Base-by-base conservation (phyloP, 2,888 invertebrate genomes). In the Anthophora plumipes region DNA sequence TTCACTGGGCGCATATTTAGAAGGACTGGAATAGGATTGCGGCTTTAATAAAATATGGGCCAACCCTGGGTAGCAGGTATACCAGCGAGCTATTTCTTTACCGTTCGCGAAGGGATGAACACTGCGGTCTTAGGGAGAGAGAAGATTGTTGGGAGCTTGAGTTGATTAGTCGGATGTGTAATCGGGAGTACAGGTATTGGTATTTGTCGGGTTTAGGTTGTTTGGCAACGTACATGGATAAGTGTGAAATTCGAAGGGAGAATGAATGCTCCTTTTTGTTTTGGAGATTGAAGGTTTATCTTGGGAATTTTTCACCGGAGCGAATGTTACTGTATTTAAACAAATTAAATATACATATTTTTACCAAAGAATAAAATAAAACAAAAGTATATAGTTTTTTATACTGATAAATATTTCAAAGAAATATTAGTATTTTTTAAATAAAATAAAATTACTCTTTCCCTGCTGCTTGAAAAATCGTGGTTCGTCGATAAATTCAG, bases 51-150 rank as follows among this genome's bases (percentile, higher is more conserved):
- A 76, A 81, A 79, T 80, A 41, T 61, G 55, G 60, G 72, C 46
- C 77, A 80, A 41, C 71, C 74, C 43, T 43, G 22, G 9, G 31
- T 41, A 37, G 74, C 79, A 80, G 85, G 77, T 85, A 87, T 67
- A 22, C 64, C 14, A 0, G 7, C 31, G 31, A 43, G 63, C 41
- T n/a, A 43, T 22, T 37, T 48, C 25, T 39, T 22, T 8, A 5
- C 55, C 50, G 4, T 25, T 43, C 22, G 37, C 59, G 5, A 17
- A 14, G 20, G 14, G 52, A 37, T 50, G 52, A 9, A 52, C 1
- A 64, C 14, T 3, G 14, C 17, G 37, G 20, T 12, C 0, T 1
- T 11, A 8, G 8, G n/a, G 12, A 12, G 6, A 1, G 2, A 2
- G 50, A 0, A 37, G 37, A 14, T 25, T 41, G 7, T 25, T 17